Conservation (phyloP, 2,888 invertebrate species). For the Zygogramma bicolorata region DNA sequence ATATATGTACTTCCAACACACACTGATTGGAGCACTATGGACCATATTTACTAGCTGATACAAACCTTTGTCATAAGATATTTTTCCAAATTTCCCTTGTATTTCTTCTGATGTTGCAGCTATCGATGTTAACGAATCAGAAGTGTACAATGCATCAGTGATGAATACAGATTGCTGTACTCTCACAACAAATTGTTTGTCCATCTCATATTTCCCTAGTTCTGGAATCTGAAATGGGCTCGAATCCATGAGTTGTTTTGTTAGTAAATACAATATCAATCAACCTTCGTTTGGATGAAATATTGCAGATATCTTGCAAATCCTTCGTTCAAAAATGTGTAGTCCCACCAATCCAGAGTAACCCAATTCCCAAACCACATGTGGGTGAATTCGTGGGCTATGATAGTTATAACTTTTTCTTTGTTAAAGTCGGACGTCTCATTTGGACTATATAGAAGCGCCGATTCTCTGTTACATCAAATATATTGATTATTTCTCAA, state of each 20-base stretch:
- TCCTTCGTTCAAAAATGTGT: conserved; percentile 81
- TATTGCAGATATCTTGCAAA: conserved; percentile 83
- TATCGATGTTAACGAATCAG: conserved; percentile 73
- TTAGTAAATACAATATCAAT: conserved; percentile 61
- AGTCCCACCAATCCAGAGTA: conserved; percentile 82
- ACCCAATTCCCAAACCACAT: conserved; percentile 87
- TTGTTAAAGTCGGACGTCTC: conserved; percentile 46
- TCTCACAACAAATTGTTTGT: conserved; percentile 77
- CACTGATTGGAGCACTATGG: no score
- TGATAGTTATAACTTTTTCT: conserved; percentile 75
- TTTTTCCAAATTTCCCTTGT: conserved; percentile 73
- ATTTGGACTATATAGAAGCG: conserved; percentile 67
- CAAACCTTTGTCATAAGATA: conserved; percentile 63
- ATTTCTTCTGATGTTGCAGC: conserved; percentile 72
- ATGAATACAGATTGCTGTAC: conserved; percentile 76
- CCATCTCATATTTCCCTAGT: conserved; percentile 65
- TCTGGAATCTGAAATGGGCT: conserved; percentile 15
- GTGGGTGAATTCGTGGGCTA: conserved; percentile 84
- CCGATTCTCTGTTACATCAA: conserved; percentile 69
- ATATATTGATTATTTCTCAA: neutral
- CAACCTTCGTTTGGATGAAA: conserved; percentile 60
- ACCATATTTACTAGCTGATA: no score
- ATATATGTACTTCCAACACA: no score
- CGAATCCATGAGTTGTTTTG: conserved; percentile 37
- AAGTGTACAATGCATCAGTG: conserved; percentile 70